Percentiles rank a stretch among this genome's conserved stretches.
Evolutionary conservation across 1,140 invertebrate genomes (phyloP).

Genomic region (Arctopsyche grandis): DNA sequence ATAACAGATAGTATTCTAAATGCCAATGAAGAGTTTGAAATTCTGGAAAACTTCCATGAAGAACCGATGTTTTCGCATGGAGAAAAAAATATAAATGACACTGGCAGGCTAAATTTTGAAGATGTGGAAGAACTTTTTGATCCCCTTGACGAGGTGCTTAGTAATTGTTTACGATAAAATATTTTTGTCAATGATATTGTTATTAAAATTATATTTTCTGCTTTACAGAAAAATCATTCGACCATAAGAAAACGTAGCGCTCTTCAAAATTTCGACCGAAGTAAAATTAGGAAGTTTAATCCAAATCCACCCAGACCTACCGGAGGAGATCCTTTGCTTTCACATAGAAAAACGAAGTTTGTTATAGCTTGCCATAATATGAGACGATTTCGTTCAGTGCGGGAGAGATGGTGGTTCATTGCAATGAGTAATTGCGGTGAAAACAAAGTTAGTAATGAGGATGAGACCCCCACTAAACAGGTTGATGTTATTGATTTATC

Average conservation of each 20-base stretch:
- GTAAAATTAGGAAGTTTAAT: slow-evolving; percentile 53
- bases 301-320: slow-evolving; percentile 54
- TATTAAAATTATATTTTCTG: not conserved
- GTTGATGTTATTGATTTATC: not conserved
- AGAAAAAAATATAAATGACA: slow-evolving; percentile 42
- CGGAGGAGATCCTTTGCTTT: slow-evolving; percentile 27
- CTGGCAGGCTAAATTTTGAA: slow-evolving; percentile 56
- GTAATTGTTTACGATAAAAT: not conserved
- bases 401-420: slow-evolving; percentile 84
- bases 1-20: not conserved
- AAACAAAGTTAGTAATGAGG: slow-evolving; percentile 64
- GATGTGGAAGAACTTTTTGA: slow-evolving; percentile 64
- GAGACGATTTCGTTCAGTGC: slow-evolving; percentile 72
- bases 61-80: not conserved
- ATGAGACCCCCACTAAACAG: slow-evolving; percentile 7
- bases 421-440: slow-evolving; percentile 78
- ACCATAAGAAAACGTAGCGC: slow-evolving; percentile 1
- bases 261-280: not conserved
- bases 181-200: not conserved
- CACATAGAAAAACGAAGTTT: slow-evolving; percentile 57
- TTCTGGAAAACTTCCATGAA: slow-evolving; percentile 37
- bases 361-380: slow-evolving; percentile 68
- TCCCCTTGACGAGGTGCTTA: slow-evolving; percentile 43
- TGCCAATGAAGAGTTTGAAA: slow-evolving; percentile 41
- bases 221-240: slow-evolving; percentile 11